phyloP scores from a whole-genome alignment of 2,888 invertebrate genomes.

The Pammene fasciana region DNA sequence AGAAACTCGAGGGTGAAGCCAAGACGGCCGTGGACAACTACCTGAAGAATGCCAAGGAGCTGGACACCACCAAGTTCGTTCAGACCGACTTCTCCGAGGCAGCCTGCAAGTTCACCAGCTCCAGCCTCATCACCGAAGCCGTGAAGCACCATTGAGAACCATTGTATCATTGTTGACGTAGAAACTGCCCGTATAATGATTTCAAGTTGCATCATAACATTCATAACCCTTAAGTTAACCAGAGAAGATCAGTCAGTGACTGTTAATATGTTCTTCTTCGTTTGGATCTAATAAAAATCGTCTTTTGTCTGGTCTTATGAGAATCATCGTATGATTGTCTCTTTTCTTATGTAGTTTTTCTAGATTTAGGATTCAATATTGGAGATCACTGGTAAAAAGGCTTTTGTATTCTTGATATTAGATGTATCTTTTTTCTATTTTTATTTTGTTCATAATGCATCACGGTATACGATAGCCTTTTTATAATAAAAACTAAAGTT shows the following conservation, averaged over 20 bases:
- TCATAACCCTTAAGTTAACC: too few species aligned
- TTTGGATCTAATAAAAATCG: too few species aligned
- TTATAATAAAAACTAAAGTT: too few species aligned
- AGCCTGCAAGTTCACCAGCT: constrained; percentile 65
- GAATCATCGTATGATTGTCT: background rate
- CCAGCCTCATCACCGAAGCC: constrained; percentile 55
- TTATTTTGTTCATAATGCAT: too few species aligned
- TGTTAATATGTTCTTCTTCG: too few species aligned
- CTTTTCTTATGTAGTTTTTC: constrained; percentile 1
- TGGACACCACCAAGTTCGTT: constrained; percentile 61
- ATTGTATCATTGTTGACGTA: background rate
- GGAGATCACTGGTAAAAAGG: background rate
- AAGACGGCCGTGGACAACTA: constrained; percentile 66
- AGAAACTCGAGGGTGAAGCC: constrained; percentile 64
- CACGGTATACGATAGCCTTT: too few species aligned
- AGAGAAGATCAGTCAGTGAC: too few species aligned
- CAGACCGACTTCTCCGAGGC: constrained; percentile 67
- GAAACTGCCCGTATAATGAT: too few species aligned
- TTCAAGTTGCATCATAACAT: too few species aligned
- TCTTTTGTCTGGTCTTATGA: too few species aligned
- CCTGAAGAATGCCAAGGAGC: constrained; percentile 63
- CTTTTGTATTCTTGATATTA: background rate
- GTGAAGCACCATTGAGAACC: constrained; percentile 53
- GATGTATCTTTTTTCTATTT: background rate
- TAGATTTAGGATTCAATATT: background rate